Evolutionary conservation across 2,113 vertebrate genomes (phyloP).

Genomic region (Herpailurus yagouaroundi): DNA sequence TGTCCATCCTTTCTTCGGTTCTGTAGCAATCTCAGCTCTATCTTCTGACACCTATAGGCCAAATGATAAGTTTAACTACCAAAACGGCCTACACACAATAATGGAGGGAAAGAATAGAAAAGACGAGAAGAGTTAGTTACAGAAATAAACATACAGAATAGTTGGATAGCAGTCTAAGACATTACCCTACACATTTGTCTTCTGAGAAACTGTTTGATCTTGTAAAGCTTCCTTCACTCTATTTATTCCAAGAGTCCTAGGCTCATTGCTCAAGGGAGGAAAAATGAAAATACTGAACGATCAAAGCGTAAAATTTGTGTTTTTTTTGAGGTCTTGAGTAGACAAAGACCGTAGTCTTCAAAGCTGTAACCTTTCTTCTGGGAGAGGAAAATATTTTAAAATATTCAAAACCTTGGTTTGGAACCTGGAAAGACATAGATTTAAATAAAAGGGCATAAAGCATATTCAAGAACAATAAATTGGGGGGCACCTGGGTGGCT

Average conservation of each 20-base stretch:
- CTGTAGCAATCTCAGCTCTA: not conserved
- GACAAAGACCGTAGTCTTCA: not conserved
- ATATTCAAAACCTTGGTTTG: conserved; percentile 9
- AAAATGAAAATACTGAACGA: not conserved
- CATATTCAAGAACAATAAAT: not conserved
- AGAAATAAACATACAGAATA: not conserved
- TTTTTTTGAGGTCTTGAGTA: conserved; percentile 29
- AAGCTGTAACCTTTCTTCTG: not conserved
- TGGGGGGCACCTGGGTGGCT: not conserved
- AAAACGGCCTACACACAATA: not conserved
- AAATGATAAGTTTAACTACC: not conserved
- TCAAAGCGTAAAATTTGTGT: not conserved
- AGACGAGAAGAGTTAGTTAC: not conserved
- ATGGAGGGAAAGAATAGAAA: not conserved
- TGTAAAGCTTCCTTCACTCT: not conserved
- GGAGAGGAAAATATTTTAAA: conserved; percentile 26
- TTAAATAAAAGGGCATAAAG: not conserved
- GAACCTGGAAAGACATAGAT: not conserved
- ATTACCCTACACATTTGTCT: not conserved
- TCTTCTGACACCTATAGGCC: not conserved
- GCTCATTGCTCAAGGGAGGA: not conserved
- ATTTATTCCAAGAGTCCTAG: not conserved
- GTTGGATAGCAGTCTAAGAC: not conserved
- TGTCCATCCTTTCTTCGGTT: not conserved
- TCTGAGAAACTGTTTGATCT: conserved; percentile 14